Conservation (phyloP, 2,113 vertebrate species). For the Pygoscelis adeliae region DNA sequence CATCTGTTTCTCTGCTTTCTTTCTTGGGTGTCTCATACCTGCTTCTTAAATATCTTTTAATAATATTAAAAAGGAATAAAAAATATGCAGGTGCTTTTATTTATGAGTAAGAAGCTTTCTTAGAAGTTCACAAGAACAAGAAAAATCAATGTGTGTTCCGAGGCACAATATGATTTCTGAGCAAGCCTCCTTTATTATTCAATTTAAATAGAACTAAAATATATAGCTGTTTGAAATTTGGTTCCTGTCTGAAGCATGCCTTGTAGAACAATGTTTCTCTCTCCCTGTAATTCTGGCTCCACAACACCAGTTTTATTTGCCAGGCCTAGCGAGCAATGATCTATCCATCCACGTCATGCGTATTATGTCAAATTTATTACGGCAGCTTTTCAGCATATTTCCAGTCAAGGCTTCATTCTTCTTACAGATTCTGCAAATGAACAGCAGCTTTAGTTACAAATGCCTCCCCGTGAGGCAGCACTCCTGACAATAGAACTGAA, state of each 20-base stretch:
- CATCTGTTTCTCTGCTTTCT: not conserved
- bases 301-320: slow-evolving; percentile 41
- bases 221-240: slow-evolving; percentile 30
- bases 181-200: slow-evolving; percentile 48
- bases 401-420: slow-evolving; percentile 59
- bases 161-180: slow-evolving; percentile 18
- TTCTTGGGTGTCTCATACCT: not conserved
- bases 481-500: slow-evolving; percentile 48
- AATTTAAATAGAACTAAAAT: slow-evolving; percentile 47
- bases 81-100: not conserved
- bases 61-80: not conserved
- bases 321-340: slow-evolving; percentile 50
- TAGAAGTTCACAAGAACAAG: not conserved
- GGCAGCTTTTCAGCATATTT: slow-evolving; percentile 67
- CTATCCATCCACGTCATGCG: slow-evolving; percentile 59
- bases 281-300: slow-evolving; percentile 45
- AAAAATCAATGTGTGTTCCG: slow-evolving; percentile 1
- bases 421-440: slow-evolving; percentile 61
- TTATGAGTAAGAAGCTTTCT: not conserved
- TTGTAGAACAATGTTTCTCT: slow-evolving; percentile 55
- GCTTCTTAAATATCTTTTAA: not conserved
- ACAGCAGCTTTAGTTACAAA: slow-evolving; percentile 73
- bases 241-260: slow-evolving; percentile 46
- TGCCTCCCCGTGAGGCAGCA: slow-evolving; percentile 69
- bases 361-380: slow-evolving; percentile 73